These are phyloP conservation scores for Carassius carassius DNA, from an alignment of 2,113 vertebrate genomes.

Conservation along the genomic window DNA sequence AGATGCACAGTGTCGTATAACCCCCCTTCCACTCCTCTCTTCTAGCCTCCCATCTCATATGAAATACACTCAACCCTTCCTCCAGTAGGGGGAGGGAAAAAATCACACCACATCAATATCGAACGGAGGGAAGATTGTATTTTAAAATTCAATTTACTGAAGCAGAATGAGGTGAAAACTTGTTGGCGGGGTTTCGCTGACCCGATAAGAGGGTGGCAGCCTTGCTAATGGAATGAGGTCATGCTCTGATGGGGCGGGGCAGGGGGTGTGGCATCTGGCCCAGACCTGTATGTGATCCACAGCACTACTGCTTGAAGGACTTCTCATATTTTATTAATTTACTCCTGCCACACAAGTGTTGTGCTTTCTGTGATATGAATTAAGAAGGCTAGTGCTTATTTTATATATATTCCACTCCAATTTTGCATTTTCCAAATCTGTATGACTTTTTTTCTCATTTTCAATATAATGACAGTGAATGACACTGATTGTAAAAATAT, in stretches of 20 bases:
- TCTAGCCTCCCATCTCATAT: conserved; percentile 6
- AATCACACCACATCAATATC: conserved; percentile 53
- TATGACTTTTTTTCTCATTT: not conserved
- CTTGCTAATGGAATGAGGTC: conserved; percentile 55
- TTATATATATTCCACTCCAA: not conserved
- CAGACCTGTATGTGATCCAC: conserved; percentile 13
- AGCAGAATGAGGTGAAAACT: conserved; percentile 56
- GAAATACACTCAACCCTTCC: conserved; percentile 36
- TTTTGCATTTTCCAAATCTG: not conserved
- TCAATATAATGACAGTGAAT: not conserved
- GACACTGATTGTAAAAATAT: not conserved
- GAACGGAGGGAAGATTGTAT: conserved; percentile 56
- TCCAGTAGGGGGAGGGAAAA: conserved; percentile 32
- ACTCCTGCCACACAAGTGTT: conserved; percentile 18
- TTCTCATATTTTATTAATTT: not conserved
- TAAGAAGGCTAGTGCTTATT: not conserved
- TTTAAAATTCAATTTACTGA: conserved; percentile 63
- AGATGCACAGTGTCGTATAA: conserved; percentile 33
- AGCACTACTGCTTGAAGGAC: conserved; percentile 13
- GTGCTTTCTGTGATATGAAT: conserved; percentile 45
- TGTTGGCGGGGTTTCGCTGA: conserved; percentile 48
- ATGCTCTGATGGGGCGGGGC: conserved; percentile 23
- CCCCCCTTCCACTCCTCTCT: conserved; percentile 7
- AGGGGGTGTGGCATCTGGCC: conserved; percentile 24
- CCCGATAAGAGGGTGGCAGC: conserved; percentile 42